Evolutionary conservation across 2,113 vertebrate species (phyloP).

Genomic region (Antennarius striatus): DNA sequence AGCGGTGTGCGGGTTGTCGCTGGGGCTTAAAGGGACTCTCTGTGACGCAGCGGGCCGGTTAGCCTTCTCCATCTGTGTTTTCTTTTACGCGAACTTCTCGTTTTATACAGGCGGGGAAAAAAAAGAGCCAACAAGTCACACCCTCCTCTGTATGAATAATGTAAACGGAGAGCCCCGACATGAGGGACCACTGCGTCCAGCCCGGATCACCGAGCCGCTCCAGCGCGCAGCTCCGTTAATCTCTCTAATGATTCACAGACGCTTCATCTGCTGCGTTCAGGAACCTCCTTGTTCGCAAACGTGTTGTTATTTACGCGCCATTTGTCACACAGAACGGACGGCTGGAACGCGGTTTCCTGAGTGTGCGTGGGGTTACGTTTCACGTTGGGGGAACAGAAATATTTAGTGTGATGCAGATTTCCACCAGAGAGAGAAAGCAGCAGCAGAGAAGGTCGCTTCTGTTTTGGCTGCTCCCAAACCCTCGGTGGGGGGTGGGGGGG

Average conservation of each 20-base stretch:
- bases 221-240: conserved; percentile 17
- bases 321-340: too few relatives aligned
- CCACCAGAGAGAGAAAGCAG: neutral
- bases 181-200: conserved; percentile 60
- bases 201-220: conserved; percentile 18
- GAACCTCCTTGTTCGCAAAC: neutral
- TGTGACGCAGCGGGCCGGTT: conserved; percentile 70
- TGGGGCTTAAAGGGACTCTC: conserved; percentile 59
- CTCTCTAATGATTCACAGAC: conserved; percentile 14
- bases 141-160: conserved; percentile 84
- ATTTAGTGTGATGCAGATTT: conserved; percentile 6
- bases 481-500: conserved; percentile 23
- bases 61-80: conserved; percentile 81
- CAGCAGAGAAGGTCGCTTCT: neutral
- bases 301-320: neutral
- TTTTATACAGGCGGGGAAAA: conserved; percentile 87
- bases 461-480: conserved; percentile 28
- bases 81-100: conserved; percentile 69
- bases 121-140: conserved; percentile 83
- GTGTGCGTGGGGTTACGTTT: too few relatives aligned
- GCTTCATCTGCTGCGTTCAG: neutral
- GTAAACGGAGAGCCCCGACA: conserved; percentile 72
- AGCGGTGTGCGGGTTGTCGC: conserved; percentile 69
- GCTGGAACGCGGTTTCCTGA: too few relatives aligned
- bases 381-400: neutral